Evolutionary conservation across 1,140 invertebrate genomes (phyloP), one percentile per base, ranked within the genome.

Genomic region (Aplysia californica): DNA sequence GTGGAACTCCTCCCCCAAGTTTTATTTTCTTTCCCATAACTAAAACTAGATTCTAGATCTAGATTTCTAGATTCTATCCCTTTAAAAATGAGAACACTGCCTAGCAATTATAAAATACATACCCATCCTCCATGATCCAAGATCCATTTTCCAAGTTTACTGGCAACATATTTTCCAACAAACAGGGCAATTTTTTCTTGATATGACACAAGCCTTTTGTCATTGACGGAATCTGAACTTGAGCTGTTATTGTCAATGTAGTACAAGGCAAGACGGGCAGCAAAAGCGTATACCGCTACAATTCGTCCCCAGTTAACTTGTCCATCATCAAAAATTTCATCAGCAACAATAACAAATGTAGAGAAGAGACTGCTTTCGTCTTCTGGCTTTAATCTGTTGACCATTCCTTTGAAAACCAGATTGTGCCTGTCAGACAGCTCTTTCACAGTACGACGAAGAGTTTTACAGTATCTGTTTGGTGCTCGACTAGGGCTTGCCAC

Each of bases 201-300:
- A 74, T 75, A 36, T 6, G 72, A 50, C 26, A 65, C 29, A 33
- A 2, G 23, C 29, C n/a, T 29, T 61, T 1, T 20, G 29, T 3
- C 38, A 35, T 3, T 61, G 0, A 61, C 23, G 15, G 6, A 18
- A 6, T 36, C 35, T 31, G 38, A 5, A 75, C 29, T 15, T 21
- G 23, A 58, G 38, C 85, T 82, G 61, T 66, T 78, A 39, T 84
- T 84, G 73, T 89, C 87, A 68, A 90, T 87, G 59, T 92, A 89
- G 41, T 92, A 91, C 0, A 91, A 83, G 0, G 91, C 91, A 18
- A 93, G 82, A 72, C 92, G 89, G 36, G 91, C 91, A 84, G 91
- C 92, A 84, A 93, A 93, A 15, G 92, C 92, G 81, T 92, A 93
- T 2, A 93, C 88, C 76, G 92, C 92, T n/a, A 93, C 90, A 61